phyloP scores from a whole-genome alignment of 2,888 invertebrate genomes.

The Drosophila barbarae region DNA sequence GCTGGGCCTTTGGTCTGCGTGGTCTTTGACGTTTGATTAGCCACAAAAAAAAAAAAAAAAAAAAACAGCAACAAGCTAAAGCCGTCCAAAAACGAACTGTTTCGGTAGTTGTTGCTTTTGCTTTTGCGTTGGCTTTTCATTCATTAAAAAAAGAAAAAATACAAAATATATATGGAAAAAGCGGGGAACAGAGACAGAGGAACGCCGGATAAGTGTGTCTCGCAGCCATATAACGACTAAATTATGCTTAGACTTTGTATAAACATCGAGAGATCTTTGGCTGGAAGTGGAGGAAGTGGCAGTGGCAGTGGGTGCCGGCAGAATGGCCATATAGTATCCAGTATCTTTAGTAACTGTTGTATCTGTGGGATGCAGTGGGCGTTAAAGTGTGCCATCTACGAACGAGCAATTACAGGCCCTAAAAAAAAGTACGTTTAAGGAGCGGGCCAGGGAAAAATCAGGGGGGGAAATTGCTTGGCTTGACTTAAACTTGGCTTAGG shows the following conservation, averaged over 20 bases:
- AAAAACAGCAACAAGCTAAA: conserved; percentile 9
- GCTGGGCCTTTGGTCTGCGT: conserved; percentile 49
- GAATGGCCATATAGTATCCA: neutral
- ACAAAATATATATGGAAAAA: conserved; percentile 3
- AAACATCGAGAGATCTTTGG: conserved; percentile 38
- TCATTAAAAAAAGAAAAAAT: conserved; percentile 58
- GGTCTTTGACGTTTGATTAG: conserved; percentile 65
- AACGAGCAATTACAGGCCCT: conserved; percentile 23
- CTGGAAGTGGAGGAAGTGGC: conserved; percentile 4
- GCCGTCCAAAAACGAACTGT: conserved; percentile 40
- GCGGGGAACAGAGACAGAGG: conserved; percentile 1
- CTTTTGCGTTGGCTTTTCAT: conserved; percentile 52
- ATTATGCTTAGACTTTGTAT: conserved; percentile 64
- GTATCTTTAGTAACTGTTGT: neutral
- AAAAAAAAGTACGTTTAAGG: neutral
- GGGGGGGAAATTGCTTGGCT: too few relatives aligned
- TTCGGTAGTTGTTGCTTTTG: conserved; percentile 24
- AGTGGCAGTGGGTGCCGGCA: conserved; percentile 12
- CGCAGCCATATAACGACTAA: conserved; percentile 48
- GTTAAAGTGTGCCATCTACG: conserved; percentile 35
- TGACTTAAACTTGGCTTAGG: neutral
- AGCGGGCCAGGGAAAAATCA: neutral
- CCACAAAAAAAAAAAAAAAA: conserved; percentile 14
- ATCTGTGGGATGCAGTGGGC: conserved; percentile 32
- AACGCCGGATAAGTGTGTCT: conserved; percentile 24